Evolutionary conservation across 1,140 invertebrate species (phyloP).

Genomic region (Aethina tumida): DNA sequence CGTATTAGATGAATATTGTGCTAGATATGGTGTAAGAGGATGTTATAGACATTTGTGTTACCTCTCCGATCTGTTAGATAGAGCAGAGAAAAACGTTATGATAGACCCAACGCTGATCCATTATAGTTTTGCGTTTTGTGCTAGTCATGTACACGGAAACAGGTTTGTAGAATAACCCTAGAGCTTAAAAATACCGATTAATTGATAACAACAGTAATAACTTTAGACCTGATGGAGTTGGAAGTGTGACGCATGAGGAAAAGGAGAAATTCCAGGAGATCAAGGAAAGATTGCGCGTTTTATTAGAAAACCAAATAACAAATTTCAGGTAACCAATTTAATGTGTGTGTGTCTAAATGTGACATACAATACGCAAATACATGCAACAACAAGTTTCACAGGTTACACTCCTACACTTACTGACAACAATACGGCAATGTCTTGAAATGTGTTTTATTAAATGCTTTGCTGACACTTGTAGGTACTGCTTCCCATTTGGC

Average conservation of each 20-base stretch:
- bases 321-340: conserved; percentile 84
- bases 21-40: conserved; percentile 91
- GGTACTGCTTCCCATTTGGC: conserved; percentile 97
- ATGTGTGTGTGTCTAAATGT: neutral
- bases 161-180: conserved; percentile 49
- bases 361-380: neutral
- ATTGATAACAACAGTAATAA: conserved; percentile 37
- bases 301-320: conserved; percentile 97
- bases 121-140: conserved; percentile 98
- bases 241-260: conserved; percentile 94
- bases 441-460: too few relatives aligned
- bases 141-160: conserved; percentile 96
- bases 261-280: conserved; percentile 97
- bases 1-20: conserved; percentile 97
- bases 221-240: conserved; percentile 90
- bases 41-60: conserved; percentile 96
- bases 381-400: neutral
- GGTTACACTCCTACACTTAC: neutral
- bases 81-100: conserved; percentile 89
- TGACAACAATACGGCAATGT: too few relatives aligned
- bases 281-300: conserved; percentile 83
- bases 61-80: conserved; percentile 89
- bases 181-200: conserved; percentile 27
- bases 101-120: conserved; percentile 98
- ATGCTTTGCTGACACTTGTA: conserved; percentile 33